phyloP scores from a whole-genome alignment of 1,140 invertebrate genomes.

The Adelges cooleyi region DNA sequence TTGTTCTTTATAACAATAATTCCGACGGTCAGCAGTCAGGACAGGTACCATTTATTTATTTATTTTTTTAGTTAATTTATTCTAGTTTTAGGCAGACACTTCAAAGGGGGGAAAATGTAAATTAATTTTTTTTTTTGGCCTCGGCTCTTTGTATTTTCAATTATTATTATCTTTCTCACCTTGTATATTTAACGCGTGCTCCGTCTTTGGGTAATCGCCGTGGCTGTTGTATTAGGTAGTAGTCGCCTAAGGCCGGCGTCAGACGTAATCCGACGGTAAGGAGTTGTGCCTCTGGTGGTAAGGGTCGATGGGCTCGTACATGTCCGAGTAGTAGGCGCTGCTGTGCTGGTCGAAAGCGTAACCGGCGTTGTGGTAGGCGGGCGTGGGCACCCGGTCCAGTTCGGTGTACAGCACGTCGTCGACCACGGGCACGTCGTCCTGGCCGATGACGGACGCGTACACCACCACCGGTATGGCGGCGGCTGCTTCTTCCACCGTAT shows the following conservation, averaged over 20 bases:
- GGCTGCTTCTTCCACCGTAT: constrained; percentile 18
- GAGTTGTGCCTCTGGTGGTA: constrained; percentile 21
- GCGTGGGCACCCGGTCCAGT: constrained; percentile 21
- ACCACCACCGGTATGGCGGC: constrained; percentile 23
- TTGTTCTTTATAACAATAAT: too few species aligned
- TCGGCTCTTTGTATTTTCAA: too few species aligned
- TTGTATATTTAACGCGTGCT: too few species aligned
- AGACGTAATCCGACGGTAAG: constrained; percentile 21
- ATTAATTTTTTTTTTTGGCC: too few species aligned
- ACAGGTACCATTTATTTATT: too few species aligned
- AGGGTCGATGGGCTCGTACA: constrained; percentile 21
- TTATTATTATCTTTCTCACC: too few species aligned
- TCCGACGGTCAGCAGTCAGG: too few species aligned
- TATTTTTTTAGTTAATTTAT: too few species aligned
- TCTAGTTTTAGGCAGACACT: too few species aligned
- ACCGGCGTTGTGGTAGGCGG: constrained; percentile 21
- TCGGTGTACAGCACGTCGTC: constrained; percentile 24
- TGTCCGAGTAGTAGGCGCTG: constrained; percentile 24
- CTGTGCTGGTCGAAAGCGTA: constrained; percentile 25
- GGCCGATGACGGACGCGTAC: constrained; percentile 21
- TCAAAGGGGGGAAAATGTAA: too few species aligned
- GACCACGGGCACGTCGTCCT: not conserved
- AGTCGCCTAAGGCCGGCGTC: not conserved
- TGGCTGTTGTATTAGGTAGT: too few species aligned
- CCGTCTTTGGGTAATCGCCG: too few species aligned